Evolutionary conservation across 2,113 vertebrate genomes (phyloP), one percentile per base, ranked within the genome.

Genomic region (Centropristis striata): DNA sequence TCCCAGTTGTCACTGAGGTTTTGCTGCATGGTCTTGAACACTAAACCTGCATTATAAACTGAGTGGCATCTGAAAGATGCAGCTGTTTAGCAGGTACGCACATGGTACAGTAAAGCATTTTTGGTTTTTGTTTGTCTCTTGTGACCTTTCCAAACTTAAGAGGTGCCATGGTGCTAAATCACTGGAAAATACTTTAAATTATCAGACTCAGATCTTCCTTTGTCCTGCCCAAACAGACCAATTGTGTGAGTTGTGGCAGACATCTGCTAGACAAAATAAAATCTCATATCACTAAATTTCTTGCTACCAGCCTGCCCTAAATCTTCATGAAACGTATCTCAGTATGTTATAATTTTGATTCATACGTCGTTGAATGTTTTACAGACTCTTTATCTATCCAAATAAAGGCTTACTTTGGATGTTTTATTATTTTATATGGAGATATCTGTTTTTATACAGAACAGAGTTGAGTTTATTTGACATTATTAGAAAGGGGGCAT

Each of bases 201-300:
- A 37, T 70, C 18, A 59, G 44, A 36, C 61, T 69, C 49, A 47
- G 75, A 54, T 37, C 16, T 8, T 16, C 25, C 3, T 46, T 58
- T 71, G 55, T 64, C 32, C 14, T 70, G 49, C 54, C 41, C 39
- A 69, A 54, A 74, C 61, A 60, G 67, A 39, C 55, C 57, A 44
- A 21, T 21, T 55, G 23, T 63, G 41, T 69, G 28, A 55, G 12
- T 63, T 80, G 23, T 63, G 14, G 25, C 60, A 51, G 69, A 59
- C 23, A 66, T 47, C 53, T 72, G 44, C 53, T 7, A 20, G 61
- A 32, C 10, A 5, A 50, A 66, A 72, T 8, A 3, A 46, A 47
- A 54, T 51, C 47, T 23, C 41, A 41, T 8, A 13, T 42, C 20
- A 23, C 32, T n/a, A 5, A 46, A 46, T 20, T n/a, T 21, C 15